phyloP scores from a whole-genome alignment of 2,797 vertebrate species.

The Ctenopoma kingsleyae region DNA sequence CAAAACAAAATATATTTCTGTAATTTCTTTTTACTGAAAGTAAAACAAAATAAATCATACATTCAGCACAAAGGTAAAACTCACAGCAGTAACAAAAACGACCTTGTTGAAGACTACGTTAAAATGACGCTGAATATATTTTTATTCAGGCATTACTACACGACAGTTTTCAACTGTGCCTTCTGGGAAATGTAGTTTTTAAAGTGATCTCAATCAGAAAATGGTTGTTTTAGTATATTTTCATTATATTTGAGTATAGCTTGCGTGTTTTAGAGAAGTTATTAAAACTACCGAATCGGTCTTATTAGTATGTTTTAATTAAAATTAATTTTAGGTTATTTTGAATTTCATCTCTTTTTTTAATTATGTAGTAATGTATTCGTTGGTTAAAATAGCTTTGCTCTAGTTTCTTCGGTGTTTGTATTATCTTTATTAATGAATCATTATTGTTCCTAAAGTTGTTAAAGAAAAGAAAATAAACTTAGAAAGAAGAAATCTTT shows the following conservation, averaged over 20 bases:
- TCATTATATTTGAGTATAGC: too few species aligned
- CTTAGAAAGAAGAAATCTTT: too few species aligned
- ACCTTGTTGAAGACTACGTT: fast-evolving
- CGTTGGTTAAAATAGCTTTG: fast-evolving
- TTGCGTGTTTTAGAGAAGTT: too few species aligned
- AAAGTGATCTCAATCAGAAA: too few species aligned
- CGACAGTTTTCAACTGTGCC: not conserved
- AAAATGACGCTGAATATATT: not conserved
- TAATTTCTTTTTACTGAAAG: fast-evolving
- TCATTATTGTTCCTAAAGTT: not conserved
- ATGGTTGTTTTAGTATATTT: not conserved
- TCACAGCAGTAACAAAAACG: not conserved
- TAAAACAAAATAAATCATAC: fast-evolving
- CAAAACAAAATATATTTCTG: fast-evolving
- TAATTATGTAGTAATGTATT: not conserved
- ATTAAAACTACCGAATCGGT: too few species aligned
- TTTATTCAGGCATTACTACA: slow-evolving; percentile 45
- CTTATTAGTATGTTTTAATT: too few species aligned
- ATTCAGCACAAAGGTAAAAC: fast-evolving
- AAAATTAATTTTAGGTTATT: too few species aligned
- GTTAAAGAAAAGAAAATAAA: not conserved
- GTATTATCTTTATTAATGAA: not conserved
- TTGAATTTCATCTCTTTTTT: too few species aligned
- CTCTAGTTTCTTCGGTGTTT: not conserved
- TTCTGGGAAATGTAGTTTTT: slow-evolving; percentile 63